phyloP scores from a whole-genome alignment of 2,113 vertebrate species.

The zebrafish (Danio rerio) region GRCz12tu NC_133190.1:24332001-24332500 shows the following conservation, averaged over 20 bases:
- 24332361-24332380: too few relatives aligned
- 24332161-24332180: not conserved
- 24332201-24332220: slow-evolving; percentile 74
- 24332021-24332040: slow-evolving; percentile 66
- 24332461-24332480: too few relatives aligned
- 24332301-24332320: too few relatives aligned
- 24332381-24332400: too few relatives aligned
- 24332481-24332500: too few relatives aligned
- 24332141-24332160: not conserved
- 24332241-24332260: slow-evolving; percentile 66
- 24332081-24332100: slow-evolving; percentile 76
- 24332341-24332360: too few relatives aligned
- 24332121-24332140: slow-evolving; percentile 65
- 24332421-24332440: too few relatives aligned
- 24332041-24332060: slow-evolving; percentile 65
- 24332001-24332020: not conserved
- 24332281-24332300: slow-evolving; percentile 75
- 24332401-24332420: too few relatives aligned
- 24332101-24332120: slow-evolving; percentile 77
- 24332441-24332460: too few relatives aligned
- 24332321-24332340: too few relatives aligned
- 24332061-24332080: slow-evolving; percentile 69
- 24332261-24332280: slow-evolving; percentile 58
- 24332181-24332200: not conserved
- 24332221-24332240: slow-evolving; percentile 81